A percentile compares a stretch with the other conserved stretches of the same genome.
Conservation (phyloP, 2,797 vertebrate genomes). For the Steatocranus sp. region DNA sequence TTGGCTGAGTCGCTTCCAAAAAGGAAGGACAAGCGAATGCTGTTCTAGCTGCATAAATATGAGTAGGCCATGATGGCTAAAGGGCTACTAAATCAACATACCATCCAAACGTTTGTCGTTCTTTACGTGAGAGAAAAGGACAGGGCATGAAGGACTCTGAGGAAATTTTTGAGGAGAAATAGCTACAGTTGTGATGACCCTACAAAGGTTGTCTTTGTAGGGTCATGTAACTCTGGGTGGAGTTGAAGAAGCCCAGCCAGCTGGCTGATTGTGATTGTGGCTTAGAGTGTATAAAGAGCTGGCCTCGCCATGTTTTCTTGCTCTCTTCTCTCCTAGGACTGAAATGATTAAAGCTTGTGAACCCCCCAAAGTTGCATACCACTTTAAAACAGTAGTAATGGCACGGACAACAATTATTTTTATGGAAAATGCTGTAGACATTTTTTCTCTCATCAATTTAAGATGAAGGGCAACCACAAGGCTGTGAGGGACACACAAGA, state of each 20-base stretch:
- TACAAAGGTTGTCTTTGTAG: background rate
- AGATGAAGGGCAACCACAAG: background rate
- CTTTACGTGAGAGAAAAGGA: background rate
- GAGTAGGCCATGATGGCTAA: background rate
- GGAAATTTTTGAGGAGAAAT: background rate
- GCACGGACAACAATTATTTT: fast-evolving
- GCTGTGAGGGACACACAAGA: background rate
- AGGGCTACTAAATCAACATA: background rate
- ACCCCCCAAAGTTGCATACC: background rate
- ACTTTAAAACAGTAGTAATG: background rate
- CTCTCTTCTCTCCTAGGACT: background rate
- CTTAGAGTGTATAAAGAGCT: background rate
- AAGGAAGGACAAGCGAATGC: background rate
- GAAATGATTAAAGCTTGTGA: background rate
- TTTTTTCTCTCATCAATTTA: background rate
- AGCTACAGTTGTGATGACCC: background rate
- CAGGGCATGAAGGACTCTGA: background rate
- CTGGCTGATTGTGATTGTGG: background rate
- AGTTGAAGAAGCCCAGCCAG: background rate
- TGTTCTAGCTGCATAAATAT: background rate
- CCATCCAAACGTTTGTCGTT: background rate
- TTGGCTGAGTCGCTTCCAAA: background rate
- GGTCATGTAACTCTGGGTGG: background rate
- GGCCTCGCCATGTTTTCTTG: background rate
- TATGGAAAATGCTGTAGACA: background rate